phyloP scores from a whole-genome alignment of 2,888 invertebrate genomes.

The Liopterus haemorrhoidalis region DNA sequence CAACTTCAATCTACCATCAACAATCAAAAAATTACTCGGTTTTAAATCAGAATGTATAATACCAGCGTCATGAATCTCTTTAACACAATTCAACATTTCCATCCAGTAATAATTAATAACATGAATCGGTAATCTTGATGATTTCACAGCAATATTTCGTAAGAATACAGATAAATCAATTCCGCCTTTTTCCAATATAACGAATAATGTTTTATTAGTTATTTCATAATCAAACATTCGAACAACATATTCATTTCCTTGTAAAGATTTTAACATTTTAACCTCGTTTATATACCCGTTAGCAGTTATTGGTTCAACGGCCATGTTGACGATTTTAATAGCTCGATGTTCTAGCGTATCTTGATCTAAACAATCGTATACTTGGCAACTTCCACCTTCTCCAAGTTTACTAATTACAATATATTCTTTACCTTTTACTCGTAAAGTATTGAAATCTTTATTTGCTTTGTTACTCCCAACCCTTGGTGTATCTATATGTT shows the following conservation, averaged over 20 bases:
- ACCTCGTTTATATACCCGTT: slow-evolving; percentile 88
- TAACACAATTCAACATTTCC: slow-evolving; percentile 87
- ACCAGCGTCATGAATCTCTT: slow-evolving; percentile 83
- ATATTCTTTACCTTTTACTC: slow-evolving; percentile 69
- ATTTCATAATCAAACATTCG: slow-evolving; percentile 82
- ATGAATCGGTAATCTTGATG: slow-evolving; percentile 58
- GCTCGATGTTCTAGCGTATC: slow-evolving; percentile 58
- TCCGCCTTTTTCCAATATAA: slow-evolving; percentile 6
- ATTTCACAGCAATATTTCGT: slow-evolving; percentile 45
- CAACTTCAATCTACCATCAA: slow-evolving; percentile 78
- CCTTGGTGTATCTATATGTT: too few relatives aligned
- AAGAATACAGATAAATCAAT: slow-evolving; percentile 72
- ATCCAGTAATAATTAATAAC: slow-evolving; percentile 85
- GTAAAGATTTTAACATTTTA: slow-evolving; percentile 69
- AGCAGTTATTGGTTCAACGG: slow-evolving; percentile 63
- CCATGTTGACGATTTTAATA: slow-evolving; percentile 77
- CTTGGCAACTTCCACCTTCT: slow-evolving; percentile 85
- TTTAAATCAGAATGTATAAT: slow-evolving; percentile 96
- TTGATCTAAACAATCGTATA: slow-evolving; percentile 64
- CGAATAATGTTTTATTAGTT: neutral
- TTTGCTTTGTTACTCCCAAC: too few relatives aligned
- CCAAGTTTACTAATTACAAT: slow-evolving; percentile 70
- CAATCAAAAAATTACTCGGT: slow-evolving; percentile 91
- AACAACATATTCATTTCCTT: slow-evolving; percentile 77
- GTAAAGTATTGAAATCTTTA: too few relatives aligned